Conservation (phyloP, 2,888 invertebrate genomes). For the Hirtodrosophila duncani region DNA sequence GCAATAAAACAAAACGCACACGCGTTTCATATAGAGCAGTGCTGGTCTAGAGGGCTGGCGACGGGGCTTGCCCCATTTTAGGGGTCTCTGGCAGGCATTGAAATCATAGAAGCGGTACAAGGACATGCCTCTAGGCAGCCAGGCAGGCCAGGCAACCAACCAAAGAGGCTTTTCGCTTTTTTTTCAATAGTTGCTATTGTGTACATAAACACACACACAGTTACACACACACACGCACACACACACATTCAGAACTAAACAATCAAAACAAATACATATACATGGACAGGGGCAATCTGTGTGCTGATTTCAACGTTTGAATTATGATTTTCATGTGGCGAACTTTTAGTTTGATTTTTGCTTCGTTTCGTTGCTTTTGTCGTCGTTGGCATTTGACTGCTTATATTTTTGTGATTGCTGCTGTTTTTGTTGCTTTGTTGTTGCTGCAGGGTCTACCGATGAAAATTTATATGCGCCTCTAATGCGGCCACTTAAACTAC, state of each 20-base stretch:
- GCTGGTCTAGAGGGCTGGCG: not conserved
- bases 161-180: slow-evolving; percentile 65
- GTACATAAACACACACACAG: slow-evolving; percentile 33
- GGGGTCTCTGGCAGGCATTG: slow-evolving; percentile 44
- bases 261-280: too few relatives aligned
- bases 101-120: slow-evolving; percentile 69
- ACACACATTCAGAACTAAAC: slow-evolving; percentile 3
- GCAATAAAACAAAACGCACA: slow-evolving; percentile 66
- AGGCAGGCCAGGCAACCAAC: slow-evolving; percentile 21
- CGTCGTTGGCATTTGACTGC: slow-evolving; percentile 26
- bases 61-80: slow-evolving; percentile 9
- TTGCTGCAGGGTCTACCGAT: slow-evolving; percentile 41
- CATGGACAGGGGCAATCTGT: slow-evolving; percentile 44
- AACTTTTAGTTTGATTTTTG: slow-evolving; percentile 68
- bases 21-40: slow-evolving; percentile 30
- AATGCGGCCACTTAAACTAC: slow-evolving; percentile 70
- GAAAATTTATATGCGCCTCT: slow-evolving; percentile 67
- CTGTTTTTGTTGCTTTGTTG: slow-evolving; percentile 16
- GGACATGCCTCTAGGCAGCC: slow-evolving; percentile 49
- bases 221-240: slow-evolving; percentile 8
- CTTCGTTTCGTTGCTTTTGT: slow-evolving; percentile 61
- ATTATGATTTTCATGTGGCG: slow-evolving; percentile 66
- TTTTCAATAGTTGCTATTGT: slow-evolving; percentile 68
- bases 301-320: slow-evolving; percentile 62
- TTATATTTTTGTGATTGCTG: slow-evolving; percentile 13